Percentiles rank a stretch among this genome's conserved stretches.
Evolutionary conservation across 2,797 vertebrate genomes (phyloP).

Genomic region (Coreius guichenoti): DNA sequence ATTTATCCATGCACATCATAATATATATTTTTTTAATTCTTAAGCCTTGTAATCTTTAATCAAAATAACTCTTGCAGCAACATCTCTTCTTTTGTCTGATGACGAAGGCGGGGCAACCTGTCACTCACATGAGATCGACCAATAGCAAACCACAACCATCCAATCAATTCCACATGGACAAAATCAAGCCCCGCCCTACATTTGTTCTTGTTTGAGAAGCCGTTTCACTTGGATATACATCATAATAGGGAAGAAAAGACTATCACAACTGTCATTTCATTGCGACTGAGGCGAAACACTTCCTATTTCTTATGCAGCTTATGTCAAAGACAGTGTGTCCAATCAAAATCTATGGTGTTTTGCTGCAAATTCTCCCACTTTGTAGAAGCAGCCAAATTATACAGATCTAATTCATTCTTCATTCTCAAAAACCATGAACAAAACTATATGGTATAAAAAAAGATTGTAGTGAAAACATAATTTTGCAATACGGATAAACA

Average conservation of each 20-base stretch:
- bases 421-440: not conserved
- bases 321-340: not conserved
- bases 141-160: not conserved
- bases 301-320: not conserved
- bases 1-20: not conserved
- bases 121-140: not conserved
- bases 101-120: not conserved
- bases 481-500: not conserved
- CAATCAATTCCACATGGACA: not conserved
- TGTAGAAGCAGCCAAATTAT: not conserved
- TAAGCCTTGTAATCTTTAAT: not conserved
- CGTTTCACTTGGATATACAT: not conserved
- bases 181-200: not conserved
- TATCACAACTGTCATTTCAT: not conserved
- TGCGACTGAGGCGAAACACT: not conserved
- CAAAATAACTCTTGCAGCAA: not conserved
- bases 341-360: not conserved
- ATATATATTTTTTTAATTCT: not conserved
- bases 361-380: not conserved
- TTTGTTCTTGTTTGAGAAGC: not conserved
- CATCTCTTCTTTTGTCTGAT: not conserved
- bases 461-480: not conserved
- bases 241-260: not conserved
- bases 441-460: not conserved
- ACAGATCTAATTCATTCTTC: not conserved